Conservation (phyloP, 2,888 invertebrate genomes). For the Branchellion lobata region DNA sequence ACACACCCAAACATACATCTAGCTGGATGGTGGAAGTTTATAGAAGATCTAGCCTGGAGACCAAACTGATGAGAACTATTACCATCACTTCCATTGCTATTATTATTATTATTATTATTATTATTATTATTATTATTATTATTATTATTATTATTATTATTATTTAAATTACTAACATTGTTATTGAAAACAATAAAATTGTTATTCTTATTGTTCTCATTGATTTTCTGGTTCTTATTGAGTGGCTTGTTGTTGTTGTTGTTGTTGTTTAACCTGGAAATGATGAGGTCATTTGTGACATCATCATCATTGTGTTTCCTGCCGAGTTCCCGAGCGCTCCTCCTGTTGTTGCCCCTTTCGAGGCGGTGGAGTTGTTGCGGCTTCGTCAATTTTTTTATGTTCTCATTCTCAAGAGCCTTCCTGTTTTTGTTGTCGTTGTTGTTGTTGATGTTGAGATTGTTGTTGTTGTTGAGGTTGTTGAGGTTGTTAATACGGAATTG, state of each 20-base stretch:
- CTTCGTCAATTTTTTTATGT: slow-evolving; percentile 64
- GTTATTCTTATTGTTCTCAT: neutral
- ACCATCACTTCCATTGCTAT: neutral
- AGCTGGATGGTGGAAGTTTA: slow-evolving; percentile 33
- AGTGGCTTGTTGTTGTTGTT: slow-evolving; percentile 55
- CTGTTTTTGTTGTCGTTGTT: neutral
- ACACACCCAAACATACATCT: no score
- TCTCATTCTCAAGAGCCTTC: neutral
- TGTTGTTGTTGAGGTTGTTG: slow-evolving; percentile 45
- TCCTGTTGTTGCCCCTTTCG: neutral
- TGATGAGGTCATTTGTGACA: slow-evolving; percentile 30
- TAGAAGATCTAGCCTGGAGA: slow-evolving; percentile 19
- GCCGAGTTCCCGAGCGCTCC: neutral
- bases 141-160: neutral
- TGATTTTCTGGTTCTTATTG: neutral
- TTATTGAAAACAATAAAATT: neutral
- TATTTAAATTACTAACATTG: neutral
- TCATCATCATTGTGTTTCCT: neutral
- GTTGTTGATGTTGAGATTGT: neutral
- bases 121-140: slow-evolving; percentile 6
- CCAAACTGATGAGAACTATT: slow-evolving; percentile 19
- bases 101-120: slow-evolving; percentile 2
- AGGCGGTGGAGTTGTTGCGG: slow-evolving; percentile 14
- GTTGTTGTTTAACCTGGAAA: slow-evolving; percentile 68
- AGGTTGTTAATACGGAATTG: slow-evolving; percentile 34